Evolutionary conservation across 2,888 invertebrate genomes (phyloP), one percentile per base, ranked within the genome.

Genomic region (Troides aeacus): DNA sequence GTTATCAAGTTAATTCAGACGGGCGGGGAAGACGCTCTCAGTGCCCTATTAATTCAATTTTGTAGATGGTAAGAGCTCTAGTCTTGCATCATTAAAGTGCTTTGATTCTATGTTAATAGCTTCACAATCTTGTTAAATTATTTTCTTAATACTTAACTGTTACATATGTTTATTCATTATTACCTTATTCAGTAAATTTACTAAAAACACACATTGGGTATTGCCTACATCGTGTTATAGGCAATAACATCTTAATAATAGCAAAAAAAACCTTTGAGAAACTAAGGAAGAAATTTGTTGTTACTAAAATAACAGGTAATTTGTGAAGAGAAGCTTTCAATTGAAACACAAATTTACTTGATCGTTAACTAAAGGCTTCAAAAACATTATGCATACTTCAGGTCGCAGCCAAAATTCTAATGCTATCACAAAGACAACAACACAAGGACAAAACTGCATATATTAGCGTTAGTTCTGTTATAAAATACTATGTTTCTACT

Each of bases 41-140:
- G 30, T 66, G 66, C 50, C 66, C 30, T 65, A 65, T 30, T 66
- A 66, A 66, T 66, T 66, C 66, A 60, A 66, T 66, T 66, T 46
- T 59, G 30, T 50, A 36, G 50, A 59, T 7, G 59, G 46, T 46
- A 62, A 21, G 50, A 60, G 66, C 66, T 66, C 66, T 66, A 30
- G 66, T 21, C 66, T 60, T 24, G 42, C 50, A 24, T 18, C 50
- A 62, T 39, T 62, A 23, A 46, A 59, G 15, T 24, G 21, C 46
- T 65, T 58, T 58, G 58, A 58, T 58, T 12, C n/a, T n/a, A 53
- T 7, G n/a, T 53, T 53, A 53, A 53, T n/a, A 12, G n/a, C n/a
- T 5, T 53, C 12, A 23, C 15, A 58, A 23, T n/a, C 5, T 58
- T 10, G 15, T 4, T 46, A 15, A 4, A 15, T 12, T 15, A 46